Percentiles rank a stretch among this genome's conserved stretches.
Conservation (phyloP, 2,888 invertebrate species). For the Lamproptera curius region DNA sequence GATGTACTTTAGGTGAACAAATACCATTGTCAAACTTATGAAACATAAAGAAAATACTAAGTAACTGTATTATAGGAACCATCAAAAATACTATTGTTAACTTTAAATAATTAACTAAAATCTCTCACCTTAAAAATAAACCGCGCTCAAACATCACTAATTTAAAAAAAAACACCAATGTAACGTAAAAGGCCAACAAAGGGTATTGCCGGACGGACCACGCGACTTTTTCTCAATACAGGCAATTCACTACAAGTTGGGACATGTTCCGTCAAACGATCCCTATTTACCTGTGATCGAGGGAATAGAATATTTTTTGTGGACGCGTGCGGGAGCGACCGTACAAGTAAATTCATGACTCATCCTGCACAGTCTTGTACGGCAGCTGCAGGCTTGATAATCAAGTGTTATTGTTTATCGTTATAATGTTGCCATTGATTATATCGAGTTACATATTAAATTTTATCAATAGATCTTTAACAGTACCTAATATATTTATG, state of each 20-base stretch:
- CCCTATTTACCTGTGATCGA: slow-evolving; percentile 17
- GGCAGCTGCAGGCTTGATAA: neutral
- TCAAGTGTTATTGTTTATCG: too few species aligned
- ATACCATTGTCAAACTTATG: too few species aligned
- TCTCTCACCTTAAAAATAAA: neutral
- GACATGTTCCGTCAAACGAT: slow-evolving; percentile 11
- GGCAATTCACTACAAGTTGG: slow-evolving; percentile 15
- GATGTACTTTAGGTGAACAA: too few species aligned
- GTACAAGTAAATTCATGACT: slow-evolving; percentile 10
- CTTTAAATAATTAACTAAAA: neutral
- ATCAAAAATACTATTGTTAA: too few species aligned
- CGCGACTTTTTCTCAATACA: neutral
- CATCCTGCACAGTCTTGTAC: neutral
- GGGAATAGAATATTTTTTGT: neutral
- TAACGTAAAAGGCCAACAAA: neutral
- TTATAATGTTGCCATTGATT: too few species aligned
- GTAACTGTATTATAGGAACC: too few species aligned
- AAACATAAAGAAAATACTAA: too few species aligned
- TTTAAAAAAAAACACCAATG: neutral
- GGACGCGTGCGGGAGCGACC: neutral
- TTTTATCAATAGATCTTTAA: too few species aligned
- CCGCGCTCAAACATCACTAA: neutral
- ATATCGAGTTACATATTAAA: too few species aligned
- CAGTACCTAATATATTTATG: too few species aligned
- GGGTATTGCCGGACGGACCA: neutral